Base-by-base conservation (phyloP, 2,888 invertebrate genomes). In the Apodemia hepburni region DNA sequence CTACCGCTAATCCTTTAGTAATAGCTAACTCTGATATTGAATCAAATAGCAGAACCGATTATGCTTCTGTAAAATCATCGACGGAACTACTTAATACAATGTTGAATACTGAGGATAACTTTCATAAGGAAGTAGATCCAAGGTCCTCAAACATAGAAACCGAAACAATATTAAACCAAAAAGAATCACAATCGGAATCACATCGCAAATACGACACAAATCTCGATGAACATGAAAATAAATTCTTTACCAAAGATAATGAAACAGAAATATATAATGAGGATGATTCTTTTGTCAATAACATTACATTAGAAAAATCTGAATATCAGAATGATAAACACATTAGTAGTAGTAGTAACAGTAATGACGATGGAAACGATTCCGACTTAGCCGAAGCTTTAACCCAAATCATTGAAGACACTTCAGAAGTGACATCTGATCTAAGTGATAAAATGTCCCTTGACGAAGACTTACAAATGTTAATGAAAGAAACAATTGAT, bases 371-470 rank as follows among this genome's bases (percentile, higher is more conserved):
- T 15, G 65, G 63, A 47, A 65, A 57, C 45, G 68, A 70, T 47
- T 68, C 66, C 58, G 81, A 84, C 68, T 75, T 81, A 63, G 85
- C 85, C 42, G 82, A 84, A 66, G 87, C 85, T 11, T 62, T 78
- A 33, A 91, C 91, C 17, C 89, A 89, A 79, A 70, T 87, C 6
- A 74, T 90, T 59, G 80, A 79, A 70, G 80, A 84, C 67, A 77
- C 45, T n/a, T 47, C 45, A 15, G 45, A 47, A 15, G 15, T 47
- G 7, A 17, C 45, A 17, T 71, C 69, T 59, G 63, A 64, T 12
- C 18, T 59, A 6, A 69, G 65, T 61, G 74, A 73, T 60, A 61
- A 67, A 12, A 77, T 76, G 67, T 82, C 82, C 2, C 60, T 76
- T 42, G 85, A 87, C 61, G 81, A 84, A 57, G 54, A 57, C 8